Conservation (phyloP, 2,888 invertebrate genomes). For the Cantharis rustica region DNA sequence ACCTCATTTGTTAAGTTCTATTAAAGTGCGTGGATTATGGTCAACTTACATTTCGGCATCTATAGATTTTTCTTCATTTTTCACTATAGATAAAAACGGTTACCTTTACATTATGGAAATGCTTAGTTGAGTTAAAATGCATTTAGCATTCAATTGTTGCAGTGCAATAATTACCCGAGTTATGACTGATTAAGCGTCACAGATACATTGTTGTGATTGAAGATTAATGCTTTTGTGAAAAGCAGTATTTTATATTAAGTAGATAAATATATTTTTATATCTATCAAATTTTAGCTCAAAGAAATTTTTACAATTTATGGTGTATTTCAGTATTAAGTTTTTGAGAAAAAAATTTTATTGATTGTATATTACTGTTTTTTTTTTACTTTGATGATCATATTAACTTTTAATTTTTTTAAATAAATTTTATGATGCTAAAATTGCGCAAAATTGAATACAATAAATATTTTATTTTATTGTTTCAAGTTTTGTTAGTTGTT, state of each 20-base stretch:
- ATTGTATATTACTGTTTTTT: neutral
- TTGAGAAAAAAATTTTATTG: neutral
- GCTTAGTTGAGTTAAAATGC: conserved; percentile 20
- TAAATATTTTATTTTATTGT: neutral
- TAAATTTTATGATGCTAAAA: neutral
- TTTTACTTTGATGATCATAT: neutral
- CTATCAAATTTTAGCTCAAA: conserved; percentile 12
- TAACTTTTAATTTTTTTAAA: neutral
- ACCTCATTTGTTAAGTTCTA: conserved; percentile 50
- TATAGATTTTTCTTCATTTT: conserved; percentile 61
- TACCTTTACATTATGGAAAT: conserved; percentile 65
- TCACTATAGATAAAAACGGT: conserved; percentile 65
- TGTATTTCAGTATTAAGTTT: conserved; percentile 2
- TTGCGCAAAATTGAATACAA: neutral
- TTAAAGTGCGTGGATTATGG: conserved; percentile 51
- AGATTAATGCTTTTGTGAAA: conserved; percentile 1
- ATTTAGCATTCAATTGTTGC: neutral
- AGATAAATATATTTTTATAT: conserved; percentile 17
- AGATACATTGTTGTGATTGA: conserved; percentile 8
- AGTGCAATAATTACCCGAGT: neutral
- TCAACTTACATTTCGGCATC: conserved; percentile 50
- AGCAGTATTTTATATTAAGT: conserved; percentile 1
- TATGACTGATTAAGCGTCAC: neutral
- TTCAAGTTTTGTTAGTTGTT: neutral
- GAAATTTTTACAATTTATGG: neutral